A percentile compares a stretch with the other conserved stretches of the same genome.
Evolutionary conservation across 1,140 invertebrate genomes (phyloP).

Genomic region (Drosophila pseudoobscura): DNA sequence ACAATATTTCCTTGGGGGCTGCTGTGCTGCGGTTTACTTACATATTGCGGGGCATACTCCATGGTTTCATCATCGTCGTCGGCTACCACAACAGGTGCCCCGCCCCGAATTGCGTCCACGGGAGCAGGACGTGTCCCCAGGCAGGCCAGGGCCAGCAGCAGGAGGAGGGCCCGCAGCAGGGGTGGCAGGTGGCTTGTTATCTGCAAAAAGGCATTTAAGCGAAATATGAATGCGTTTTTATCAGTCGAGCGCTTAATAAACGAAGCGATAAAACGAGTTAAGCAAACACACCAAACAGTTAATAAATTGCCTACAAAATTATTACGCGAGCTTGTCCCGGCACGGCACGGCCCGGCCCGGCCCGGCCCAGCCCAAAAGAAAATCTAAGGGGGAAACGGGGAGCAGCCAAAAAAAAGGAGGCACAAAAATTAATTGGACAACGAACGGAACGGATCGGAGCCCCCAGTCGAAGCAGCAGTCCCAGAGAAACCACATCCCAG

Average conservation of each 20-base stretch:
- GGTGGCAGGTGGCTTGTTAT: constrained; percentile 52
- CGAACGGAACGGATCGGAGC: constrained; percentile 9
- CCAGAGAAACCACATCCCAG: constrained; percentile 15
- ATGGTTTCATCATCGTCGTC: constrained; percentile 75
- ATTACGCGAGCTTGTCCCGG: constrained; percentile 63
- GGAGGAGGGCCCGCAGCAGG: constrained; percentile 20
- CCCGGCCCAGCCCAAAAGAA: constrained; percentile 11
- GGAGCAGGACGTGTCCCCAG: constrained; percentile 50
- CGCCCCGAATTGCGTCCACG: constrained; percentile 38
- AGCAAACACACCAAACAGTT: constrained; percentile 45
- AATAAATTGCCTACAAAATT: constrained; percentile 79
- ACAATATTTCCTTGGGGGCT: neutral
- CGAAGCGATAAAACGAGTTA: constrained; percentile 72
- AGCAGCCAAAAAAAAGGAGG: constrained; percentile 12
- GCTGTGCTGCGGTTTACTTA: constrained; percentile 45
- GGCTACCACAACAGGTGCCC: constrained; percentile 57
- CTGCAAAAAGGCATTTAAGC: constrained; percentile 67
- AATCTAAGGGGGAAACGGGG: constrained; percentile 1
- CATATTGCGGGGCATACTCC: constrained; percentile 76
- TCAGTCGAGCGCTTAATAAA: constrained; percentile 73
- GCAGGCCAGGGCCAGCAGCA: constrained; percentile 30
- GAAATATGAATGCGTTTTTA: constrained; percentile 75
- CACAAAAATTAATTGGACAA: constrained; percentile 54
- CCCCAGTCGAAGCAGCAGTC: constrained; percentile 9
- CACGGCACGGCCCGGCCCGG: neutral